Percentiles rank a stretch among this genome's conserved stretches.
Evolutionary conservation across 2,113 vertebrate species (phyloP).

Genomic region (Salvelinus sp.): DNA sequence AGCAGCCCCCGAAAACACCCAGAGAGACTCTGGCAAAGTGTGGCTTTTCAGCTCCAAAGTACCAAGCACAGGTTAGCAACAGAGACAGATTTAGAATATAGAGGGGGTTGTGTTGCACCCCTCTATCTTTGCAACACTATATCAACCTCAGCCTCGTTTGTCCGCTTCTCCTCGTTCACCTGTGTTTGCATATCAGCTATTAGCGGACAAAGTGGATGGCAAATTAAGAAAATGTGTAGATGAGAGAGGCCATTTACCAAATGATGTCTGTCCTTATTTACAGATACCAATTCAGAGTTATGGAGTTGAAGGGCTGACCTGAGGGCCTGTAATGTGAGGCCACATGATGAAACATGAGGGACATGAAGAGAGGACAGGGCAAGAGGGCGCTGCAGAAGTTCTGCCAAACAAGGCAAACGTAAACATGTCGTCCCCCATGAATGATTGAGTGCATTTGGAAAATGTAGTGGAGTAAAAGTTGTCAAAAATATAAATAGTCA

Average conservation of each 20-base stretch:
- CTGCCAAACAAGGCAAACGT: not conserved
- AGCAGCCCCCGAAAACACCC: constrained; percentile 24
- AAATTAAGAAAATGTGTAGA: constrained; percentile 47
- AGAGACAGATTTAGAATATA: constrained; percentile 46
- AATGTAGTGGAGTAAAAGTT: no score
- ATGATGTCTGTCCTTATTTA: not conserved
- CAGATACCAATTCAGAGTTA: constrained; percentile 27
- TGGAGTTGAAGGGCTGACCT: constrained; percentile 16
- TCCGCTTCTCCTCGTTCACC: constrained; percentile 3
- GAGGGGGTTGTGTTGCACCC: constrained; percentile 37
- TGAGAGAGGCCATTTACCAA: constrained; percentile 29
- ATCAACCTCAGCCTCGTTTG: constrained; percentile 8
- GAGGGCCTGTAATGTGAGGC: not conserved
- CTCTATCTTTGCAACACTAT: not conserved
- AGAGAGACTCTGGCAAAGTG: not conserved
- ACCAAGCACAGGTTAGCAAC: constrained; percentile 38
- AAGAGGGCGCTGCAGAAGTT: constrained; percentile 29
- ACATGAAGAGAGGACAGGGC: constrained; percentile 39
- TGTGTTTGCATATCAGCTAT: constrained; percentile 15
- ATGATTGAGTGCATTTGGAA: no score
- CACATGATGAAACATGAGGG: constrained; percentile 33
- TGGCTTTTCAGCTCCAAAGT: constrained; percentile 19
- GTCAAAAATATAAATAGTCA: no score
- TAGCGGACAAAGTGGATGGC: constrained; percentile 34
- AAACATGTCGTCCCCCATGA: no score